A percentile compares a stretch with the other conserved stretches of the same genome.
These are phyloP conservation scores for Coregonus sp. DNA, from an alignment of 2,797 vertebrate species.

Conservation along the genomic window DNA sequence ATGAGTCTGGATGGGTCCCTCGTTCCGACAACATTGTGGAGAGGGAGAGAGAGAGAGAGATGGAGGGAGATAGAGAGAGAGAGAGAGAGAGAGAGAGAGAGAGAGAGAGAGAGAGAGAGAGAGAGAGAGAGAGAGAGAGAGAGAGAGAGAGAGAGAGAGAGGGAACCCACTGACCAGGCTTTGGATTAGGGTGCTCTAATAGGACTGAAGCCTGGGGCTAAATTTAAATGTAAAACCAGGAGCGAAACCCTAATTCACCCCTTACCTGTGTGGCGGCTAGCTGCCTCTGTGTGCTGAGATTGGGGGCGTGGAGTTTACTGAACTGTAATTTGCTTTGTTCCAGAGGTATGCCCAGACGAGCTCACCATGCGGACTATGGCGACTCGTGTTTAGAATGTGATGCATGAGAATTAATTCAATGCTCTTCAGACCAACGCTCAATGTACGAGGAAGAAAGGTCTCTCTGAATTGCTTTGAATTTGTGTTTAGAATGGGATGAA, in stretches of 20 bases:
- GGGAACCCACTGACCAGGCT: constrained; percentile 81
- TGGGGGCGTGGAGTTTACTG: constrained; percentile 75
- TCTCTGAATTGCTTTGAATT: background rate
- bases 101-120: too few species aligned
- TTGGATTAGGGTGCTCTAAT: constrained; percentile 89
- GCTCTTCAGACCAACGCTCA: background rate
- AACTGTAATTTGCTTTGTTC: constrained; percentile 77
- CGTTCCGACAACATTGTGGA: constrained; percentile 76
- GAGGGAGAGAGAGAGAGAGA: constrained; percentile 64
- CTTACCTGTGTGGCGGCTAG: constrained; percentile 76
- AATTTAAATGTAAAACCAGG: constrained; percentile 86
- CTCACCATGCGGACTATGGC: background rate
- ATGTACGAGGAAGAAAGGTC: background rate
- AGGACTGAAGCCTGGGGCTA: constrained; percentile 88
- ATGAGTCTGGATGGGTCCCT: constrained; percentile 87
- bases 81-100: too few species aligned
- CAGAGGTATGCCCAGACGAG: constrained; percentile 54
- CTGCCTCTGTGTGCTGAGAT: constrained; percentile 74
- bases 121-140: background rate
- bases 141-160: constrained; percentile 19
- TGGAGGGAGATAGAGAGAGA: too few species aligned
- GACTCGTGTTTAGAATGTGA: constrained; percentile 61
- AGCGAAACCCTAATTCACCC: constrained; percentile 85
- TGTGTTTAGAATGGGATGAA: constrained; percentile 50
- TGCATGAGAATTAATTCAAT: constrained; percentile 25